Evolutionary conservation across 2,888 invertebrate genomes (phyloP).

Genomic region (Catotricha subobsoleta): DNA sequence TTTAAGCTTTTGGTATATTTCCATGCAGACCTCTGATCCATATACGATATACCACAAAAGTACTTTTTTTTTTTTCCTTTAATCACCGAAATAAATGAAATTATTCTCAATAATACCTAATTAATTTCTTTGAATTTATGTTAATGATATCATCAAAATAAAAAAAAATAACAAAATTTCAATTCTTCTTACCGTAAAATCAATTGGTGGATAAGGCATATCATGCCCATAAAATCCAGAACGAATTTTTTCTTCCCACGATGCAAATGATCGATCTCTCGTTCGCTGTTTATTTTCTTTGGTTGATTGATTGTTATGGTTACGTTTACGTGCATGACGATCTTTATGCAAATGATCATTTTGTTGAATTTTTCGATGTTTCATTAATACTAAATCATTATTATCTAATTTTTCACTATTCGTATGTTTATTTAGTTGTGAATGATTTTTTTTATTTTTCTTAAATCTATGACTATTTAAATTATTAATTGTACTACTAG

Average conservation of each 20-base stretch:
- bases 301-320: too few relatives aligned
- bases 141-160: background rate
- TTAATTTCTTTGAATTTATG: background rate
- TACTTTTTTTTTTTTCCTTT: too few relatives aligned
- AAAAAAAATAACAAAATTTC: background rate
- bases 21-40: too few relatives aligned
- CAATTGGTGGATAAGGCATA: slow-evolving; percentile 18
- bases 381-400: too few relatives aligned
- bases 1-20: too few relatives aligned
- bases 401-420: too few relatives aligned
- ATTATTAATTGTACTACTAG: background rate
- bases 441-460: background rate
- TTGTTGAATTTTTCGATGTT: too few relatives aligned
- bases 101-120: too few relatives aligned
- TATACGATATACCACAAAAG: too few relatives aligned
- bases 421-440: background rate
- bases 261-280: background rate
- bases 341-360: too few relatives aligned
- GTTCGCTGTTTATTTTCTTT: background rate
- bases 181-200: slow-evolving; percentile 13
- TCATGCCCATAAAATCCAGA: slow-evolving; percentile 21
- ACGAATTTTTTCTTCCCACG: slow-evolving; percentile 17
- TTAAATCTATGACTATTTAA: slow-evolving; percentile 4
- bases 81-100: too few relatives aligned
- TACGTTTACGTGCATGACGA: too few relatives aligned